Percentiles rank a stretch among this genome's conserved stretches.
Conservation (phyloP, 2,888 invertebrate genomes). For the Caenorhabditis becei region DNA sequence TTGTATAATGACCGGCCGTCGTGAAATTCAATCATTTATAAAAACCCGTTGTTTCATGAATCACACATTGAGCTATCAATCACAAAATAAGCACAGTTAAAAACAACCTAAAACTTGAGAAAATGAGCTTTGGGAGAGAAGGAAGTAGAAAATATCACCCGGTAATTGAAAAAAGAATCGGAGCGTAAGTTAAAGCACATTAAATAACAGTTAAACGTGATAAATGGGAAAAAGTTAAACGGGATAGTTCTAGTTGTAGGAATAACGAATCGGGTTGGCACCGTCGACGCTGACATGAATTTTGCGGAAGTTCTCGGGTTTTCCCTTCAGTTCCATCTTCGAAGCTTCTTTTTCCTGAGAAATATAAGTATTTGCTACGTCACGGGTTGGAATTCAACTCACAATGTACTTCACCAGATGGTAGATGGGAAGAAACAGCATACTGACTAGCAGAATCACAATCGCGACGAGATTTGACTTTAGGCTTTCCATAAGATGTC, state of each 20-base stretch:
- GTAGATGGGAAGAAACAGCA: conserved; percentile 90
- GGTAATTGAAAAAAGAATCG: conserved; percentile 13
- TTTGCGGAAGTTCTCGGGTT: conserved; percentile 19
- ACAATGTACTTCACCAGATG: background rate
- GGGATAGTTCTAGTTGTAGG: conserved; percentile 2
- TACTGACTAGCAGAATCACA: conserved; percentile 91
- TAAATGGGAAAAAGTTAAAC: conserved; percentile 2
- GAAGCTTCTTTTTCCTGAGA: background rate
- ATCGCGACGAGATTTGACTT: conserved; percentile 95
- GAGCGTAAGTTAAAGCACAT: conserved; percentile 15
- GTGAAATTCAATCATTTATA: conserved; percentile 14
- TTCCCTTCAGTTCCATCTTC: too few relatives aligned
- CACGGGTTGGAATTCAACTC: background rate
- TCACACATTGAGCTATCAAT: conserved; percentile 26
- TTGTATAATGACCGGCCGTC: too few relatives aligned
- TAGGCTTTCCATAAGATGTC: conserved; percentile 86
- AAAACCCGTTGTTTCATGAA: background rate
- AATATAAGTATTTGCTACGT: too few relatives aligned
- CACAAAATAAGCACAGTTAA: conserved; percentile 3
- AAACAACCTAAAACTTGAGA: background rate
- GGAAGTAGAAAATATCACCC: conserved; percentile 21
- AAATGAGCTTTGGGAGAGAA: conserved; percentile 10
- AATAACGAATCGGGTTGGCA: background rate
- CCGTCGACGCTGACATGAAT: conserved; percentile 32
- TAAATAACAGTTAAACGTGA: conserved; percentile 8